Percentiles rank a stretch among this genome's conserved stretches.
phyloP scores from a whole-genome alignment of 2,888 invertebrate species.

The Tetranychus piercei region DNA sequence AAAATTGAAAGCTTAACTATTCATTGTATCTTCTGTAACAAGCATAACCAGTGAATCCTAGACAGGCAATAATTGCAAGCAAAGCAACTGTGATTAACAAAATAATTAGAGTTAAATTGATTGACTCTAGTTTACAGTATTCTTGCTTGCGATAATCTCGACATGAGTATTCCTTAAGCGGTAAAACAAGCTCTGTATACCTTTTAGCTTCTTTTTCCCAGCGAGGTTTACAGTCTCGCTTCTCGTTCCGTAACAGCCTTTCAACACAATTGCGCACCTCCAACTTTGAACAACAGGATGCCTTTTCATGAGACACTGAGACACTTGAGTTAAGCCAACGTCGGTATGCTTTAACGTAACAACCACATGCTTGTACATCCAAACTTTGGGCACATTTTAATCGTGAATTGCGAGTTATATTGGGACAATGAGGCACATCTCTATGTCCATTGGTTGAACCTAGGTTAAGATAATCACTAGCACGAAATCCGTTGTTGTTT shows the following conservation, averaged over 20 bases:
- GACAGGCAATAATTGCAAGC: not conserved
- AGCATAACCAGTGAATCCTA: conserved; percentile 6
- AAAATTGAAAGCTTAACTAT: not conserved
- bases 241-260: not conserved
- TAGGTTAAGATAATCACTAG: not conserved
- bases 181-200: not conserved
- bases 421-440: not conserved
- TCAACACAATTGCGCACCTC: conserved; percentile 8
- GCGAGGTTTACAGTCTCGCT: not conserved
- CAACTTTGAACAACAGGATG: not conserved
- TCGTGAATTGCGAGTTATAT: conserved; percentile 1
- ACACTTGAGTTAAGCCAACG: conserved; percentile 5
- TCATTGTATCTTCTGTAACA: conserved; percentile 6
- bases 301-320: not conserved
- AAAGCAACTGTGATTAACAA: not conserved
- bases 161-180: not conserved
- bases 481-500: too few relatives aligned
- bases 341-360: not conserved
- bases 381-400: conserved; percentile 6
- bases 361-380: conserved; percentile 6
- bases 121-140: not conserved
- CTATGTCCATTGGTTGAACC: not conserved
- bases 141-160: conserved; percentile 10
- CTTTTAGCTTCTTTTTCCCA: conserved; percentile 6
- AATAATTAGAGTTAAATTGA: not conserved